Evolutionary conservation across 1,140 invertebrate species (phyloP).

Genomic region (Dufourea novaeangliae): DNA sequence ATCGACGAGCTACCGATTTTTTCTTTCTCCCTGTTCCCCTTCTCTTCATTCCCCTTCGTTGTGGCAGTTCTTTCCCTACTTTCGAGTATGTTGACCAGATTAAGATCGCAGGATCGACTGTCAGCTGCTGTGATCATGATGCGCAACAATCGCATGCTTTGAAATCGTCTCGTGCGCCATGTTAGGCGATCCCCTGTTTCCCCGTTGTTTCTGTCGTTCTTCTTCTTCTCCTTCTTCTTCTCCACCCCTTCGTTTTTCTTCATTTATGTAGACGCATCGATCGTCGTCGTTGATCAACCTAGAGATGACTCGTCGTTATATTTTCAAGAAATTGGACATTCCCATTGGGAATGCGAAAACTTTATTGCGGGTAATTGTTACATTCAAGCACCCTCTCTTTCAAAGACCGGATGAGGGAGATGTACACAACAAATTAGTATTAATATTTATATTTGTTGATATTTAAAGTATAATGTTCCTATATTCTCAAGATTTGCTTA

Average conservation of each 20-base stretch:
- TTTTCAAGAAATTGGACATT: conserved; percentile 58
- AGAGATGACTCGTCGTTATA: conserved; percentile 22
- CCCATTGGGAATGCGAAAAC: not conserved
- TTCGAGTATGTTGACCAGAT: conserved; percentile 64
- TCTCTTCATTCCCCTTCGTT: not conserved
- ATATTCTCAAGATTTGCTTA: too few relatives aligned
- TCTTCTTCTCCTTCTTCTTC: not conserved
- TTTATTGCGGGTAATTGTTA: not conserved
- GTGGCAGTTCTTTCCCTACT: conserved; percentile 53
- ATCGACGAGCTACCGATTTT: conserved; percentile 66
- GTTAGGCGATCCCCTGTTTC: conserved; percentile 27
- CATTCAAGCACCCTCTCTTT: too few relatives aligned
- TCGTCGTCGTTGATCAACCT: conserved; percentile 20
- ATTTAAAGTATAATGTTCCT: too few relatives aligned
- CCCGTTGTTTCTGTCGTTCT: not conserved
- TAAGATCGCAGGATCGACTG: conserved; percentile 73
- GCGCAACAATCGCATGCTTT: conserved; percentile 42
- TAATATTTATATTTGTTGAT: too few relatives aligned
- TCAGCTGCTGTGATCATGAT: conserved; percentile 61
- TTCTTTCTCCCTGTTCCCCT: conserved; percentile 43
- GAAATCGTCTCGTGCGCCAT: conserved; percentile 32
- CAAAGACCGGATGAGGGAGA: too few relatives aligned
- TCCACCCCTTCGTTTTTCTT: not conserved
- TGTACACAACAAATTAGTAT: too few relatives aligned
- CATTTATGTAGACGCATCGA: not conserved